Conservation (phyloP, 2,797 vertebrate species). For the Poeciliopsis turneri region DNA sequence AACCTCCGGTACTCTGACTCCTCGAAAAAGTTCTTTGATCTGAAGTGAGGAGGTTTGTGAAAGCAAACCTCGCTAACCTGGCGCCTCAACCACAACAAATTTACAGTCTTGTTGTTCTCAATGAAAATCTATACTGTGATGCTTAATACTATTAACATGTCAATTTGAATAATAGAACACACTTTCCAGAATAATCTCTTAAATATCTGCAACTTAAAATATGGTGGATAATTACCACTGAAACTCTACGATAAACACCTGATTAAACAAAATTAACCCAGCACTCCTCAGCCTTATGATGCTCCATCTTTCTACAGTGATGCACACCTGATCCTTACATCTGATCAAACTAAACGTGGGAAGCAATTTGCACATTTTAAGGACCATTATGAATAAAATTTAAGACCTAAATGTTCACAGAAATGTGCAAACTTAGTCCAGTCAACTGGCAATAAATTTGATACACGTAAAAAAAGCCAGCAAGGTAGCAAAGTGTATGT, state of each 20-base stretch:
- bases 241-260: neutral
- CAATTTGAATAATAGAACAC: neutral
- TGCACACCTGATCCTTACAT: too few relatives aligned
- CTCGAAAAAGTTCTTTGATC: constrained; percentile 50
- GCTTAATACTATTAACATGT: neutral
- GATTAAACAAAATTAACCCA: neutral
- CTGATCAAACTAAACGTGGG: neutral
- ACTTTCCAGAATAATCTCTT: neutral
- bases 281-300: neutral
- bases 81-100: constrained; percentile 1
- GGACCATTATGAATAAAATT: too few relatives aligned
- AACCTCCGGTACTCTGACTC: constrained; percentile 36
- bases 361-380: neutral
- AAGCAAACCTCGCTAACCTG: constrained; percentile 39
- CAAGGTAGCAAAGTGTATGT: too few relatives aligned
- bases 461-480: too few relatives aligned
- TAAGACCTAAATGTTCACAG: too few relatives aligned
- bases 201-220: neutral
- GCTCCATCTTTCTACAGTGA: neutral
- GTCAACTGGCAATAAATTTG: too few relatives aligned
- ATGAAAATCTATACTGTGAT: neutral
- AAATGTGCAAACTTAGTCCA: too few relatives aligned
- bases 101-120: neutral
- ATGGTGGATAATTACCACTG: neutral
- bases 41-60: constrained; percentile 47